Percentiles rank a stretch among this genome's conserved stretches.
Evolutionary conservation across 2,888 invertebrate species (phyloP).

Genomic region (Drosophila trichaetosa): DNA sequence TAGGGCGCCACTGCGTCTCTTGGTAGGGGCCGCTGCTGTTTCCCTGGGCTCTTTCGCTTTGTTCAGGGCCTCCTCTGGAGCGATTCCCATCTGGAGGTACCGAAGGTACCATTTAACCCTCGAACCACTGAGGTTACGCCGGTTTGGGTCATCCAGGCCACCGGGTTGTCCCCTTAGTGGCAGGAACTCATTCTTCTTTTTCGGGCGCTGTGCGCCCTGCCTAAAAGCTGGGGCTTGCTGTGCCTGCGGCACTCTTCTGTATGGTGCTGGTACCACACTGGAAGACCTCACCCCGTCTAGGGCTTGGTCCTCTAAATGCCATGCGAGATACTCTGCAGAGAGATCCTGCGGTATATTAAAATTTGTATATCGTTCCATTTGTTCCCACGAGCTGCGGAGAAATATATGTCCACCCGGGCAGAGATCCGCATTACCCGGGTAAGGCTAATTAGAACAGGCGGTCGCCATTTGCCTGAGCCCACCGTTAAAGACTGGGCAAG

Average conservation of each 20-base stretch:
- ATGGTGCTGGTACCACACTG: neutral
- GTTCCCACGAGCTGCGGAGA: neutral
- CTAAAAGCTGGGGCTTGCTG: neutral
- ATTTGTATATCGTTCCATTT: neutral
- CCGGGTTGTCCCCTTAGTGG: neutral
- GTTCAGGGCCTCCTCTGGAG: neutral
- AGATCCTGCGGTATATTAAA: neutral
- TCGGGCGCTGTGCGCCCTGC: neutral
- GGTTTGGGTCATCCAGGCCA: neutral
- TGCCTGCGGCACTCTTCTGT: too few species aligned
- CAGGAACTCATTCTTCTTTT: neutral
- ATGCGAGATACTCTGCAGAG: neutral
- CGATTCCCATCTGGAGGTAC: neutral
- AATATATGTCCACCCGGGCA: neutral
- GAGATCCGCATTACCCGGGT: neutral
- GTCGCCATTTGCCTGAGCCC: neutral
- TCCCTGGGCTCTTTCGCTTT: too few species aligned
- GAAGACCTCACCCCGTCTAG: neutral
- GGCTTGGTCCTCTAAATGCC: neutral
- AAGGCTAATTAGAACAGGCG: neutral
- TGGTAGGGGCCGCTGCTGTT: too few species aligned
- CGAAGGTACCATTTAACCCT: neutral
- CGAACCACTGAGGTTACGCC: neutral
- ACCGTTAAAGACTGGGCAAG: neutral
- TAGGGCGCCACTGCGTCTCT: too few species aligned